Conservation (phyloP, 2,888 invertebrate genomes). For the Drosophila vallismaia region DNA sequence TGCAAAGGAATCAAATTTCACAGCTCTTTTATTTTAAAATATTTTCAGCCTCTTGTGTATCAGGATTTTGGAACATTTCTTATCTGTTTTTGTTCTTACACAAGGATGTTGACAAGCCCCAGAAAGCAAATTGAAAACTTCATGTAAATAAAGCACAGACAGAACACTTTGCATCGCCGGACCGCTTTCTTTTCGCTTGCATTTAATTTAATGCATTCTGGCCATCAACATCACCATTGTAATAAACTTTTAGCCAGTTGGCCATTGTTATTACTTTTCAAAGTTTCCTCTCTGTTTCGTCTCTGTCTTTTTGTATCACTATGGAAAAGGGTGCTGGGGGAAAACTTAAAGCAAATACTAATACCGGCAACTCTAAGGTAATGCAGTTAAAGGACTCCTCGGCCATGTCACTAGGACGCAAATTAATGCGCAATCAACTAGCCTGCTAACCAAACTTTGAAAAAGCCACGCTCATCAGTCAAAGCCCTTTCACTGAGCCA, state of each 20-base stretch:
- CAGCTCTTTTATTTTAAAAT: neutral
- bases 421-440: conserved; percentile 40
- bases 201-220: conserved; percentile 69
- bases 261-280: conserved; percentile 53
- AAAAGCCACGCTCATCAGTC: conserved; percentile 52
- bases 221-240: conserved; percentile 47
- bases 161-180: conserved; percentile 37
- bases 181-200: conserved; percentile 56
- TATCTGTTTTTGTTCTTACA: conserved; percentile 36
- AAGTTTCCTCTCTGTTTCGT: conserved; percentile 36
- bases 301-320: conserved; percentile 8
- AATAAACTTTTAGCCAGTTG: conserved; percentile 58
- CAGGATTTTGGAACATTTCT: conserved; percentile 7
- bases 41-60: neutral
- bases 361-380: conserved; percentile 13
- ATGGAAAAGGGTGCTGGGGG: neutral
- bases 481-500: conserved; percentile 47
- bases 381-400: conserved; percentile 15
- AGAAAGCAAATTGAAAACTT: conserved; percentile 74
- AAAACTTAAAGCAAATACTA: conserved; percentile 34
- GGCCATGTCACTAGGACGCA: conserved; percentile 5
- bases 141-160: conserved; percentile 58
- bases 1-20: neutral
- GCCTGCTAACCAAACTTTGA: conserved; percentile 15
- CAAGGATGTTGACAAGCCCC: conserved; percentile 69